Percentiles rank a stretch among this genome's conserved stretches.
phyloP scores from a whole-genome alignment of 92 coral and sea anemone species.

The Parazoanthus swiftii region DNA sequence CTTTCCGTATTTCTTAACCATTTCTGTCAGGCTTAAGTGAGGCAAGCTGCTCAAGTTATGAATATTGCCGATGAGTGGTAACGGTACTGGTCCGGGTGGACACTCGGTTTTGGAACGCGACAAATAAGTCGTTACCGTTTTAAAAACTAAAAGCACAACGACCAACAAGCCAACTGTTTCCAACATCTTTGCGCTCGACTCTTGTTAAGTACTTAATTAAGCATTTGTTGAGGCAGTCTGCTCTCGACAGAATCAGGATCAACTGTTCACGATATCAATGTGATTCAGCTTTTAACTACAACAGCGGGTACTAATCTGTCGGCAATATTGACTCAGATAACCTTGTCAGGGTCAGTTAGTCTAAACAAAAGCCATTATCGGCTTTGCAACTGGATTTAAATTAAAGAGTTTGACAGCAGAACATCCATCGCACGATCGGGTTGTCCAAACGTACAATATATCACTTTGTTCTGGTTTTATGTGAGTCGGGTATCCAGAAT shows the following conservation, averaged over 20 bases:
- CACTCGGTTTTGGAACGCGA: not conserved
- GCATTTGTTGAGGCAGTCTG: not conserved
- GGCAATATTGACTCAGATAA: conserved; percentile 27
- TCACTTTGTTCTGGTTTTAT: conserved; percentile 23
- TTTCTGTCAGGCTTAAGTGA: conserved; percentile 59
- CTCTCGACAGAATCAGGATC: not conserved
- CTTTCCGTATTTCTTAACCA: conserved; percentile 72
- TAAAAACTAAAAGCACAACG: conserved; percentile 16
- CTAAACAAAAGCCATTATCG: conserved; percentile 43
- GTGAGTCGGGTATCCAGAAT: not conserved
- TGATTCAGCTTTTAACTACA: not conserved
- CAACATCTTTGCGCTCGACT: not conserved
- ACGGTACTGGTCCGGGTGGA: conserved; percentile 75
- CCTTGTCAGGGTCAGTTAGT: conserved; percentile 39
- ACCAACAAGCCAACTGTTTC: conserved; percentile 23
- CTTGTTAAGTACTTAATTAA: not conserved
- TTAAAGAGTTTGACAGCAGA: conserved; percentile 22
- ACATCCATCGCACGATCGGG: not conserved
- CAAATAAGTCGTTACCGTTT: conserved; percentile 20
- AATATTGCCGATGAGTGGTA: conserved; percentile 74
- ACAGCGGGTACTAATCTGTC: conserved; percentile 37
- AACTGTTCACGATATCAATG: conserved; percentile 4
- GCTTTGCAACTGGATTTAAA: conserved; percentile 41
- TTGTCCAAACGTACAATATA: not conserved
- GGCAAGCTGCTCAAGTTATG: conserved; percentile 57